phyloP scores from a whole-genome alignment of 2,797 vertebrate genomes.

The Eupleurogrammus muticus region DNA sequence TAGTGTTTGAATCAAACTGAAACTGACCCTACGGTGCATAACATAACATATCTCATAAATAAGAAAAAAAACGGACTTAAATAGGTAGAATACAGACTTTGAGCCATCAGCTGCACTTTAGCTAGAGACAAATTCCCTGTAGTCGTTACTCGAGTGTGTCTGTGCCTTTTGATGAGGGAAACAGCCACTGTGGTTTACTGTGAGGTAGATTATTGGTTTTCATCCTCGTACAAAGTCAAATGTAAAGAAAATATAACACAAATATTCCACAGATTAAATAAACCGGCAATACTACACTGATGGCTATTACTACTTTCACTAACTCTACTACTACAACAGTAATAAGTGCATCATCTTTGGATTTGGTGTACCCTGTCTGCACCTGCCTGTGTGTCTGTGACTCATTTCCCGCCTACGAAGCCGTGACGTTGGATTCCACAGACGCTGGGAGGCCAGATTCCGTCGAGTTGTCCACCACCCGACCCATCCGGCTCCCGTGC shows the following conservation, averaged over 20 bases:
- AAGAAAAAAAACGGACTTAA: constrained; percentile 69
- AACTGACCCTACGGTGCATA: constrained; percentile 31
- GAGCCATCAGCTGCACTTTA: constrained; percentile 58
- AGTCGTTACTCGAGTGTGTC: constrained; percentile 30
- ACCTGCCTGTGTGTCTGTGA: constrained; percentile 7
- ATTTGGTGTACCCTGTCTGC: constrained; percentile 48
- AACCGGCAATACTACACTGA: constrained; percentile 29
- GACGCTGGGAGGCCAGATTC: constrained; percentile 73
- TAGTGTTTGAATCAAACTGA: constrained; percentile 1
- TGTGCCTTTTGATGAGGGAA: constrained; percentile 23
- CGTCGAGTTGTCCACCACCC: constrained; percentile 62
- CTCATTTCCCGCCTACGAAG: constrained; percentile 73
- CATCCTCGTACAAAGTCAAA: constrained; percentile 46
- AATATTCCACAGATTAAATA: constrained; percentile 60
- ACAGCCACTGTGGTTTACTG: constrained; percentile 40
- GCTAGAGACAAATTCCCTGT: constrained; percentile 45
- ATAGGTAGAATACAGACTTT: constrained; percentile 55
- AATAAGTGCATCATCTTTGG: constrained; percentile 58
- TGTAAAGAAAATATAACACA: constrained; percentile 42
- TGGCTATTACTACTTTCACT: constrained; percentile 28
- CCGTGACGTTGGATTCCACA: constrained; percentile 79
- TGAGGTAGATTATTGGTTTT: constrained; percentile 76
- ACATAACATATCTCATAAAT: constrained; percentile 68
- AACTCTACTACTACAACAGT: constrained; percentile 20
- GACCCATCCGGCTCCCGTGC: constrained; percentile 49